These are phyloP conservation scores for Andricus curvator DNA, from an alignment of 2,888 invertebrate species.

Conservation along the genomic window DNA sequence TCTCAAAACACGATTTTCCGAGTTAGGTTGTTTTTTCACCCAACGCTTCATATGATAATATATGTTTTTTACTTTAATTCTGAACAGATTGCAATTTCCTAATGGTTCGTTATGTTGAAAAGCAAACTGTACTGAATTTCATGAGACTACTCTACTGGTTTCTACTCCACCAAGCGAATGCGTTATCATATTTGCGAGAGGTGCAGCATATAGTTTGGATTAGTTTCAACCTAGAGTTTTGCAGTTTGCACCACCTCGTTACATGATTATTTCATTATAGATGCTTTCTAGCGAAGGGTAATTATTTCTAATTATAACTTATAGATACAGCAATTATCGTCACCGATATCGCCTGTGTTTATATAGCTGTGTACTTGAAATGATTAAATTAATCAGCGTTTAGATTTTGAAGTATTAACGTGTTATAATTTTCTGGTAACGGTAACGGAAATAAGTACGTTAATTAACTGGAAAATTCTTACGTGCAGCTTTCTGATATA, in stretches of 20 bases:
- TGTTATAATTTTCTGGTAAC: too few species aligned
- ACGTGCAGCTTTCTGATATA: too few species aligned
- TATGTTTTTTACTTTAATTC: background rate
- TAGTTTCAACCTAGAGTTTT: conserved; percentile 52
- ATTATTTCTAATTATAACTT: background rate
- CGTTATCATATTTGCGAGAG: conserved; percentile 63
- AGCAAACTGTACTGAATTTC: conserved; percentile 58
- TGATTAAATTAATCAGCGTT: too few species aligned
- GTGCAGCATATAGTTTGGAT: conserved; percentile 59
- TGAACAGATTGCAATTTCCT: background rate
- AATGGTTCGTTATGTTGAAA: conserved; percentile 54
- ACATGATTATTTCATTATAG: background rate
- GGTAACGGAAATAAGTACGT: too few species aligned
- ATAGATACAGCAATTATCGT: background rate
- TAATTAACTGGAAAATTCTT: too few species aligned
- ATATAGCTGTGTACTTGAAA: background rate
- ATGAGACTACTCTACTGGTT: conserved; percentile 36
- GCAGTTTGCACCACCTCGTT: conserved; percentile 38
- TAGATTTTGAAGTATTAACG: too few species aligned
- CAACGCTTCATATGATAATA: too few species aligned
- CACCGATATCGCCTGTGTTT: background rate
- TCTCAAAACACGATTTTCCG: too few species aligned
- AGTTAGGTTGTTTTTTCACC: too few species aligned
- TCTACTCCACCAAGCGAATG: conserved; percentile 45
- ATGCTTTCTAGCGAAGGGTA: background rate